Percentiles rank a stretch among this genome's conserved stretches.
Conservation (phyloP, 2,797 vertebrate species). For the Caiman crocodilus region DNA sequence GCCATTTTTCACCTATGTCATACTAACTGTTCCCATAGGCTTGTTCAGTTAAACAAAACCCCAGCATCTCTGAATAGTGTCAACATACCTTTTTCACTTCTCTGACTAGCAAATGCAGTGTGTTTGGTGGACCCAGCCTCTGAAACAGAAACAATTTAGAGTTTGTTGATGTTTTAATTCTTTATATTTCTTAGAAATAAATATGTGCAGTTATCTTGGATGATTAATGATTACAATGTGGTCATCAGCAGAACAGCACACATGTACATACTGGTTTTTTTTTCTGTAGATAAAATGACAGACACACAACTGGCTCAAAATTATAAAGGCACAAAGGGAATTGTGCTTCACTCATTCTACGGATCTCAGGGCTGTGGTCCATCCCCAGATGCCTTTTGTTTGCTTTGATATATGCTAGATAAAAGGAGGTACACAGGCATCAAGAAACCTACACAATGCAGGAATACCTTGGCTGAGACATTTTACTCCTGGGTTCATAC, state of each 20-base stretch:
- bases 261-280: not conserved
- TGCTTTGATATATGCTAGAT: not conserved
- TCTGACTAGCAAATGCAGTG: conserved; percentile 92
- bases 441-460: not conserved
- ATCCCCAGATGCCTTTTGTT: not conserved
- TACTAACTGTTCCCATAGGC: not conserved
- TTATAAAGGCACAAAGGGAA: not conserved
- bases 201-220: not conserved
- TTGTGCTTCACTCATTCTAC: not conserved
- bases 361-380: not conserved
- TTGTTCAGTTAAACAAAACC: not conserved
- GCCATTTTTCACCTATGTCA: not conserved
- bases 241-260: not conserved
- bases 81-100: conserved; percentile 93
- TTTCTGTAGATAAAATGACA: not conserved
- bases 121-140: conserved; percentile 95
- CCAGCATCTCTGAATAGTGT: not conserved
- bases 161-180: conserved; percentile 4
- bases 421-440: not conserved
- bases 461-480: not conserved
- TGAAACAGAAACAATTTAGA: conserved; percentile 77
- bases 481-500: not conserved
- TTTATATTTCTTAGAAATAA: not conserved
- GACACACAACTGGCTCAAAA: not conserved
- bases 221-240: not conserved